Evolutionary conservation across 2,888 invertebrate genomes (phyloP).

Genomic region (Perizoma affinitatum): DNA sequence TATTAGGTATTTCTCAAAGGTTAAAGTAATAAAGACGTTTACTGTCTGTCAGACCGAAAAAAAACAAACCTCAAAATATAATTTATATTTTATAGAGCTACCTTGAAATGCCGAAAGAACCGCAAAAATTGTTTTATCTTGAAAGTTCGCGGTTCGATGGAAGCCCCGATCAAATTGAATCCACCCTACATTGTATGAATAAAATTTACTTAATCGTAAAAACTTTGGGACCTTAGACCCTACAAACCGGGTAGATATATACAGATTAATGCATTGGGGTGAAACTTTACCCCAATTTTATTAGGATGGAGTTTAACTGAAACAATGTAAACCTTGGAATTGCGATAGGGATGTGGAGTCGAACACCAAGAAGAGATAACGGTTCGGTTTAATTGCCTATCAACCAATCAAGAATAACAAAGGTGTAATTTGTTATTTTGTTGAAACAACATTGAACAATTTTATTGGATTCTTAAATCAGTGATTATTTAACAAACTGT

Average conservation of each 20-base stretch:
- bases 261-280: constrained; percentile 40
- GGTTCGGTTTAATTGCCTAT: constrained; percentile 21
- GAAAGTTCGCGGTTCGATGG: constrained; percentile 57
- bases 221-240: constrained; percentile 50
- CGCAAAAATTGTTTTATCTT: constrained; percentile 66
- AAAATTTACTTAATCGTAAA: constrained; percentile 72
- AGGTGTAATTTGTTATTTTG: constrained; percentile 21
- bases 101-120: constrained; percentile 52
- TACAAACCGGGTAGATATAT: constrained; percentile 17
- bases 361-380: constrained; percentile 20
- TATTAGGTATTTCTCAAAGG: no score
- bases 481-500: no score
- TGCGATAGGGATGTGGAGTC: constrained; percentile 34
- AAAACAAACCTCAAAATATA: constrained; percentile 31
- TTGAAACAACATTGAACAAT: constrained; percentile 5
- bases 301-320: constrained; percentile 39
- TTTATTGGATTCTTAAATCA: no score
- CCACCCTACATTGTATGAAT: constrained; percentile 65
- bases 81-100: constrained; percentile 48
- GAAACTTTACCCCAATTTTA: constrained; percentile 37
- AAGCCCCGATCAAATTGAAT: constrained; percentile 72
- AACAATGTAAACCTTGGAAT: constrained; percentile 38
- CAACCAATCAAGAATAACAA: constrained; percentile 17
- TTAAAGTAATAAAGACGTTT: no score
- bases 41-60: no score